Percentiles rank a stretch among this genome's conserved stretches.
Conservation (phyloP, 2,888 invertebrate species). For the Heterodera filipjevi region DNA sequence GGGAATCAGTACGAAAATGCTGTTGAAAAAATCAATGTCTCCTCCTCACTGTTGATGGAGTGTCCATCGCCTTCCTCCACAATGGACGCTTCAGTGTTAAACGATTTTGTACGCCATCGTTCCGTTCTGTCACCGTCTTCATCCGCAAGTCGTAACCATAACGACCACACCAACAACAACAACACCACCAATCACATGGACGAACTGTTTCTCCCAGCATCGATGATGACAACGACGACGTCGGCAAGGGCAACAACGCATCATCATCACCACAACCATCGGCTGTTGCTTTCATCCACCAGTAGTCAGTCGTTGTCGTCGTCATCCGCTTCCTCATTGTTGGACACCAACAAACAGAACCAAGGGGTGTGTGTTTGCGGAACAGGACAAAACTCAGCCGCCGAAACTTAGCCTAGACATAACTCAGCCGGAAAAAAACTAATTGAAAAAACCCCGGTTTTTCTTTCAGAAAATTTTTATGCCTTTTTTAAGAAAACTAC, state of each 20-base stretch:
- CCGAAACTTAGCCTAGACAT: neutral
- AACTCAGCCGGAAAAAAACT: no score
- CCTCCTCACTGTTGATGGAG: neutral
- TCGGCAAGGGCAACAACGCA: neutral
- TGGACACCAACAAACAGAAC: neutral
- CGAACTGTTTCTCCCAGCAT: neutral
- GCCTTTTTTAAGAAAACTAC: neutral
- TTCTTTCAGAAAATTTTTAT: no score
- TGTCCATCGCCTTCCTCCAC: neutral
- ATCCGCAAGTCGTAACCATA: no score
- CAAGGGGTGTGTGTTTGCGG: neutral
- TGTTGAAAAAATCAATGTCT: neutral
- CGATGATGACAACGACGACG: neutral
- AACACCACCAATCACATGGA: neutral
- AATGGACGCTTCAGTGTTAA: neutral
- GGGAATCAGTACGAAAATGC: neutral
- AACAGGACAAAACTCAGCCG: neutral
- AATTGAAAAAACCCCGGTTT: no score
- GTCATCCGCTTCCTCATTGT: neutral
- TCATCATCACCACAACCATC: neutral
- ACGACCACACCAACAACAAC: no score
- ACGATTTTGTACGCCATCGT: neutral
- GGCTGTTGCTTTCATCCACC: slow-evolving; percentile 1
- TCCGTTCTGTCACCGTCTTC: neutral
- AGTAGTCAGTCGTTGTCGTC: neutral